Base-by-base conservation (phyloP, 2,888 invertebrate genomes). In the Callosobruchus maculatus region DNA sequence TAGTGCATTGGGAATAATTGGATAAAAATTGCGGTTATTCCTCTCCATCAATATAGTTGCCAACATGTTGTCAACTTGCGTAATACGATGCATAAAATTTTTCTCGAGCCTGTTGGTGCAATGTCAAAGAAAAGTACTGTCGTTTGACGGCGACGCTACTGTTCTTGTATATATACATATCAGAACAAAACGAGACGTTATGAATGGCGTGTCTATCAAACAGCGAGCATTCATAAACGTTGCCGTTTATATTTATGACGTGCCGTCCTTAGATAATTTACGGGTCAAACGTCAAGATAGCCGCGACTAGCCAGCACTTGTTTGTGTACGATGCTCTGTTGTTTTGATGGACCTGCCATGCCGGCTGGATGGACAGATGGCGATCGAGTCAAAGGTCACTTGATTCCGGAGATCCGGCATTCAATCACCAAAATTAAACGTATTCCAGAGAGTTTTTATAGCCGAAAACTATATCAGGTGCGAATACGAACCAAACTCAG, bases 211-310 rank as follows among this genome's bases (percentile, higher is more conserved):
- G 83, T 80, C 82, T 82, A 81, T 84, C 83, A 83, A 83, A 83
- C 77, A 76, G 79, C 80, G 77, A 21, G 82, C 85, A 85, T 85
- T 86, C 85, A 86, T 86, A 86, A 86, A 85, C 83, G 84, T 85
- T 81, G 81, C 85, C 68, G 21, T 68, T 84, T 85, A 85, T 85
- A 86, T 86, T 86, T 87, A 86, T 85, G 86, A 84, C 84, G 85
- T 86, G 85, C 85, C 84, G 85, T 86, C 85, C 83, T 83, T 82
- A 83, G 84, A 85, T 86, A 86, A 87, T 86, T 86, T 85, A 86
- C 86, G 86, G 86, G 87, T 86, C 86, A 85, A 81, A 83, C 81
- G 81, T 82, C 80, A 79, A 82, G 85, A 85, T 85, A 84, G 80
- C 82, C 78, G 77, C 77, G 79, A 78, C 80, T 77, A 78, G 82